These are phyloP conservation scores for Rhea americana DNA, from an alignment of 2,113 vertebrate genomes.

Conservation along the genomic window DNA sequence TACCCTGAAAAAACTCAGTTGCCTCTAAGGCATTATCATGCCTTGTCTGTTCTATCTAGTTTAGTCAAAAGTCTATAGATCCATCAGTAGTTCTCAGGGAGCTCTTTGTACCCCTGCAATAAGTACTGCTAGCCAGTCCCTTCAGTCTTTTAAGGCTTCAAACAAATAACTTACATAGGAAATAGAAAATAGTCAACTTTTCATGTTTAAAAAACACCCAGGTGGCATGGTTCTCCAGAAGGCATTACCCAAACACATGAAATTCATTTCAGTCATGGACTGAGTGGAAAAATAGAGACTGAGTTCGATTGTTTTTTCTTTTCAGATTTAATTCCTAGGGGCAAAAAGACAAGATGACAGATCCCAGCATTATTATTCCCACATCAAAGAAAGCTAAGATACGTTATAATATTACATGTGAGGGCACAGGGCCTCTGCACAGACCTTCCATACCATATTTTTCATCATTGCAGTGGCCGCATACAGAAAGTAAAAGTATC, in stretches of 20 bases:
- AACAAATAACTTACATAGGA: neutral
- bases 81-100: neutral
- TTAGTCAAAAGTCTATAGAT: neutral
- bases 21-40: neutral
- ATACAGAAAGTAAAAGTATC: neutral
- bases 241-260: neutral
- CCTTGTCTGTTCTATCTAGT: neutral
- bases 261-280: neutral
- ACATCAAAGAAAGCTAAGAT: neutral
- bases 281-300: neutral
- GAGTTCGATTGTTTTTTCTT: neutral
- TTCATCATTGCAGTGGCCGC: neutral
- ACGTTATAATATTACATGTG: neutral
- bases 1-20: neutral
- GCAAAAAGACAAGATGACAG: neutral
- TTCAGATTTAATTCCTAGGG: neutral
- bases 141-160: neutral
- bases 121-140: neutral
- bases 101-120: neutral
- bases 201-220: neutral
- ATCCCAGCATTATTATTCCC: neutral
- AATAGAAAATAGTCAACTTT: neutral
- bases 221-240: neutral
- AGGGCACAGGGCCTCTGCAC: neutral
- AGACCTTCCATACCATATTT: neutral